A percentile compares a stretch with the other conserved stretches of the same genome.
phyloP scores from a whole-genome alignment of 2,888 invertebrate genomes.

The Ferdinandea cuprea region DNA sequence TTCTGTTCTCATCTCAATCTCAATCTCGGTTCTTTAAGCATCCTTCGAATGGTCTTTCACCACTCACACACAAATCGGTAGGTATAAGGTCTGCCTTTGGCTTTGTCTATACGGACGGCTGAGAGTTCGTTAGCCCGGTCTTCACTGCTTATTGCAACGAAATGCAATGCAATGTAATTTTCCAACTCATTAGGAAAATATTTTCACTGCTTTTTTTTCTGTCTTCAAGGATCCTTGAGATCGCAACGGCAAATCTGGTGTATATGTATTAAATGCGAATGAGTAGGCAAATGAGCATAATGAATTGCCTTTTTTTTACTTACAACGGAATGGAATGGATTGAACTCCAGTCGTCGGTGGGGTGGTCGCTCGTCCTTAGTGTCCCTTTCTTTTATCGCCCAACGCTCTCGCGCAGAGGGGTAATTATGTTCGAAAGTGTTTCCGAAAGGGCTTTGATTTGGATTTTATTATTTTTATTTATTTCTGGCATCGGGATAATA shows the following conservation, averaged over 20 bases:
- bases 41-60: slow-evolving; percentile 8
- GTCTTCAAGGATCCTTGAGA: slow-evolving; percentile 50
- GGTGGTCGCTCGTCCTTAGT: not conserved
- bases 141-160: slow-evolving; percentile 44
- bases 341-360: not conserved
- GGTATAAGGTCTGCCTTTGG: not conserved
- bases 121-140: slow-evolving; percentile 63
- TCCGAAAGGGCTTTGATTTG: slow-evolving; percentile 57
- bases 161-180: slow-evolving; percentile 67
- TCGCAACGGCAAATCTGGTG: slow-evolving; percentile 10
- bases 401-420: slow-evolving; percentile 1
- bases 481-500: slow-evolving; percentile 6
- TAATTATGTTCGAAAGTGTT: slow-evolving; percentile 68
- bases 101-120: slow-evolving; percentile 19
- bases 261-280: slow-evolving; percentile 54
- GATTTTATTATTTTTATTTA: slow-evolving; percentile 25
- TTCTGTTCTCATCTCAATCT: slow-evolving; percentile 38
- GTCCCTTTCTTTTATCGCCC: not conserved
- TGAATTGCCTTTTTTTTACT: slow-evolving; percentile 70
- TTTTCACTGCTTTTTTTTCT: slow-evolving; percentile 28
- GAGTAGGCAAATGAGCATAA: slow-evolving; percentile 72
- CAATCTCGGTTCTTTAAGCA: slow-evolving; percentile 29
- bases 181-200: slow-evolving; percentile 72
- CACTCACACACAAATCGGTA: not conserved
- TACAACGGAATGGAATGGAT: not conserved